phyloP scores from a whole-genome alignment of 2,113 vertebrate genomes.

The Eulemur rufifrons region DNA sequence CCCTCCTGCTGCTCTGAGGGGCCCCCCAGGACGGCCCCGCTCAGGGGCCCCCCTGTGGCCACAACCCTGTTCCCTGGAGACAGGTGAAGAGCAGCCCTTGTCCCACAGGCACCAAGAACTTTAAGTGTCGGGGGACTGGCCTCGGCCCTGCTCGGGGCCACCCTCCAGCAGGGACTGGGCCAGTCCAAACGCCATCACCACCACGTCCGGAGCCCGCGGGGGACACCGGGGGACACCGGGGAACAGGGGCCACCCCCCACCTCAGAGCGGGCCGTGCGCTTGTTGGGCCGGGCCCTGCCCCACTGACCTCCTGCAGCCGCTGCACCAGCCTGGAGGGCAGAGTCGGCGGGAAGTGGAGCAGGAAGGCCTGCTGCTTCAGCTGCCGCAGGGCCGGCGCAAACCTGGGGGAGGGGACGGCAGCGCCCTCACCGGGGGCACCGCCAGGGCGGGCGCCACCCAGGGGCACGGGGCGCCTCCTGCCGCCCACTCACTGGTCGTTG shows the following conservation, averaged over 20 bases:
- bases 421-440: neutral
- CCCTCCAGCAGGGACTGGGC: neutral
- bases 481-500: conserved; percentile 91
- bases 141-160: fast-evolving
- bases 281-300: no score
- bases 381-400: conserved; percentile 92
- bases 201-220: neutral
- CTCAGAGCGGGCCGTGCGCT: fast-evolving
- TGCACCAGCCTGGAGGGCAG: conserved; percentile 91
- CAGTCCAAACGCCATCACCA: neutral
- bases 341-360: conserved; percentile 91
- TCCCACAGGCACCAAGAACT: neutral
- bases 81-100: neutral
- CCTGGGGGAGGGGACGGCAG: conserved; percentile 73
- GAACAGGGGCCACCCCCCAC: no score
- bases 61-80: neutral
- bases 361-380: conserved; percentile 93
- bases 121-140: neutral
- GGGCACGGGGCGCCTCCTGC: neutral
- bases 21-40: no score
- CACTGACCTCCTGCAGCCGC: conserved; percentile 93
- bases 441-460: neutral
- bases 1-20: neutral
- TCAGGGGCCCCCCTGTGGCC: neutral
- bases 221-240: fast-evolving